A percentile compares a stretch with the other conserved stretches of the same genome.
These are phyloP conservation scores for Meiosimyza platycephala DNA, from an alignment of 2,888 invertebrate genomes.

Conservation along the genomic window DNA sequence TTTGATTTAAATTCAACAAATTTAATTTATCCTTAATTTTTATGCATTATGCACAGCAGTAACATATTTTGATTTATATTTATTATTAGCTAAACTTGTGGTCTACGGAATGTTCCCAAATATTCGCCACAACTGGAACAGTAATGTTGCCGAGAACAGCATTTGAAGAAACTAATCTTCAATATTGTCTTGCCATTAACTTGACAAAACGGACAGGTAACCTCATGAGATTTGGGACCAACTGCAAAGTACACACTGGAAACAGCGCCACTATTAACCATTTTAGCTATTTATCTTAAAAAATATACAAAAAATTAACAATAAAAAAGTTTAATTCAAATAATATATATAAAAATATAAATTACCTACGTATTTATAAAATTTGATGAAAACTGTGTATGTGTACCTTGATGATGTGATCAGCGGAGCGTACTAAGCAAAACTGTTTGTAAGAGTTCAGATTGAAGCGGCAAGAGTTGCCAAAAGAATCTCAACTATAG, in stretches of 20 bases:
- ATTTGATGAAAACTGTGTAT: neutral
- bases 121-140: slow-evolving; percentile 64
- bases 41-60: too few species aligned
- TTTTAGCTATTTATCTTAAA: too few species aligned
- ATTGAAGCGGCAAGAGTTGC: neutral
- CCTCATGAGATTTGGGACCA: slow-evolving; percentile 59
- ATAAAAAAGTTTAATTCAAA: neutral
- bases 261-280: too few species aligned
- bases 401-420: neutral
- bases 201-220: slow-evolving; percentile 62
- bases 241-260: slow-evolving; percentile 59
- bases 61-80: too few species aligned
- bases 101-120: slow-evolving; percentile 62
- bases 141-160: slow-evolving; percentile 57
- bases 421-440: neutral
- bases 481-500: too few species aligned
- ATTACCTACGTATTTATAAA: neutral
- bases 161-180: slow-evolving; percentile 54
- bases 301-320: neutral
- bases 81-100: slow-evolving; percentile 53
- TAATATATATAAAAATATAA: neutral
- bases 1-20: too few species aligned
- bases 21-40: too few species aligned
- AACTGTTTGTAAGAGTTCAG: neutral
- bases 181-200: slow-evolving; percentile 55